phyloP scores from a whole-genome alignment of 1,140 invertebrate genomes.

The Polyergus mexicanus region DNA sequence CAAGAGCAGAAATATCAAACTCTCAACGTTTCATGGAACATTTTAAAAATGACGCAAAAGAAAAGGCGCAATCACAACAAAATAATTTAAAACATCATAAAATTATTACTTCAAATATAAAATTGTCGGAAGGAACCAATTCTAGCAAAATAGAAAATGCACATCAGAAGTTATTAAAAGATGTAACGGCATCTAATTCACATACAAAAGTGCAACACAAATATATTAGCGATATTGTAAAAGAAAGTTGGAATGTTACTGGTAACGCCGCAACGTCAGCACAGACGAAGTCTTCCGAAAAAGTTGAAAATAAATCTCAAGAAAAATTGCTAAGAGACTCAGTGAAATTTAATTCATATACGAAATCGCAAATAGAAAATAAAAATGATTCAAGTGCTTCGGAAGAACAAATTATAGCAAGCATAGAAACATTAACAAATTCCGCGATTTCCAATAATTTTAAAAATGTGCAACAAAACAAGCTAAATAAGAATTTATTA shows the following conservation, averaged over 20 bases:
- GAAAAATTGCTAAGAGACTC: conserved; percentile 5
- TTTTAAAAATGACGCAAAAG: neutral
- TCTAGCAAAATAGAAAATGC: conserved; percentile 23
- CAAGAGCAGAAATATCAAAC: neutral
- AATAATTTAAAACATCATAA: conserved; percentile 14
- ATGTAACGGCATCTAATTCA: neutral
- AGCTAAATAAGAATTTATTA: neutral
- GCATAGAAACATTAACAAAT: neutral
- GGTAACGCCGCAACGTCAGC: neutral
- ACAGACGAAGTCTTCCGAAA: neutral
- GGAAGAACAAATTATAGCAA: neutral
- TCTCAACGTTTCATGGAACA: conserved; percentile 1
- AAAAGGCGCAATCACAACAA: neutral
- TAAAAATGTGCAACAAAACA: neutral
- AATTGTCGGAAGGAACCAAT: neutral
- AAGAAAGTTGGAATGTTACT: conserved; percentile 26
- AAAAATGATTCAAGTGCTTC: neutral
- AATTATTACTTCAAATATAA: neutral
- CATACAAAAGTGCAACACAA: neutral
- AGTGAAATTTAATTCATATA: neutral
- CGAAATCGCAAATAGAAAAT: neutral
- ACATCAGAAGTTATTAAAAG: neutral
- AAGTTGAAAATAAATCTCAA: conserved; percentile 22
- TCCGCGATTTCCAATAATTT: neutral
- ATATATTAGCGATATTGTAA: neutral